Base-by-base conservation (phyloP, 2,888 invertebrate species). In the Melieria crassipennis region DNA sequence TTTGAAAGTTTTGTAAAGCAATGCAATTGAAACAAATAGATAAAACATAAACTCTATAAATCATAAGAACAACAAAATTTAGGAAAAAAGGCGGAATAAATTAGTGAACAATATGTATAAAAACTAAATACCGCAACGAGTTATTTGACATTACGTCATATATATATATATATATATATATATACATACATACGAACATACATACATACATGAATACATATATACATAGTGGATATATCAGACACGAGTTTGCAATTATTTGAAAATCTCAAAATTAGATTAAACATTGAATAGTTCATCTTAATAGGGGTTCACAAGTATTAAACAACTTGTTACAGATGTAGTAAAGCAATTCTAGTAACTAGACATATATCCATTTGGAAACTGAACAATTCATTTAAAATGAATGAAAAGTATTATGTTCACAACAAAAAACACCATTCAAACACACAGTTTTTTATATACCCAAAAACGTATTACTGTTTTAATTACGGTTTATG, bases 1-100 rank as follows among this genome's bases (percentile, higher is more conserved):
- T 78, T 77, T 71, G 78, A 77, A 72, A 72, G 70, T 76, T 77
- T 77, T 78, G 78, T 76, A 75, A 72, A 78, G 74, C 72, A 75
- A 74, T 75, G 75, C 7, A 16, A 56, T 11, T n/a, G 13, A 65
- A 10, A 7, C 4, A 63, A 11, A 63, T 10, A 16, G n/a, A 30
- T 30, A 13, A 11, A 52, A 43, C 11, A 50, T 4, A 10, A 64
- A 50, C 48, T 43, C 65, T 55, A 65, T 30, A 43, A 10, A 30
- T 13, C 4, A 42, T 65, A 65, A n/a, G 7, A 45, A 45, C 55
- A 65, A 42, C 64, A 64, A 47, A 47, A 58, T 52, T 52, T 52
- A 52, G 43, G 47, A 66, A n/a, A 56, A 30, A 5, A 52, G 55
- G 9, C 9, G 11, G 10, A 52, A 52, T 52, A 52, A 52, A 52